Evolutionary conservation across 2,797 vertebrate genomes (phyloP), one percentile per base, ranked within the genome.

Genomic region (Remorina albescens): DNA sequence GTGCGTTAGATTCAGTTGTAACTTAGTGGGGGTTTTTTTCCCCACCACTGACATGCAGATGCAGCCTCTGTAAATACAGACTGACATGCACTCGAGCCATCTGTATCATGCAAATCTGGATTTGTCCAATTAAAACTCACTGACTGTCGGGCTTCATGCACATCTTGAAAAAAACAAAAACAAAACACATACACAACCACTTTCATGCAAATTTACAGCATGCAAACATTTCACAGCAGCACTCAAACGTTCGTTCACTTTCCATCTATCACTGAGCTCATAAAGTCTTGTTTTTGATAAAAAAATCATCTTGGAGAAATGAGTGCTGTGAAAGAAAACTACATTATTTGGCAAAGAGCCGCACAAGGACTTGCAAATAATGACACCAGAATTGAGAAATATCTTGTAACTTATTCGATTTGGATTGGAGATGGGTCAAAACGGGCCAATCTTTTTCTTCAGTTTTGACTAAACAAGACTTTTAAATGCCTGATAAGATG

Each of bases 41-140:
- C 77, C 81, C 85, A 86, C 63, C 82, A 68, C 83, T 67, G 26
- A 42, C 88, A 90, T 92, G 87, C 90, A 84, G 68, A 18, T 42
- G 1, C 15, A 62, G 7, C 12, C 12, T 65, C 58, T n/a, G 42
- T 8, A 5, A 47, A 67, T 49, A 25, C 44, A 55, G 19, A 54
- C 39, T 6, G 13, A 23, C 76, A 70, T 74, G 80, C 74, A 69
- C 34, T 26, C 46, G 21, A 21, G 36, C 23, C 10, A 23, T 0
- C 54, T 37, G 4, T 1, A 9, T 56, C 85, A 70, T 84, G 80
- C 86, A 60, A 5, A 6, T 39, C 9, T n/a, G 0, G 7, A 5
- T 12, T 34, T 42, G 37, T 32, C 21, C 10, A 44, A 67, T 32
- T 0, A 0, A 44, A 0, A 49, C 4, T 16, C 8, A 39, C 2